Base-by-base conservation (phyloP, 2,113 vertebrate species). In the Stomatorhinus ivindoensis region DNA sequence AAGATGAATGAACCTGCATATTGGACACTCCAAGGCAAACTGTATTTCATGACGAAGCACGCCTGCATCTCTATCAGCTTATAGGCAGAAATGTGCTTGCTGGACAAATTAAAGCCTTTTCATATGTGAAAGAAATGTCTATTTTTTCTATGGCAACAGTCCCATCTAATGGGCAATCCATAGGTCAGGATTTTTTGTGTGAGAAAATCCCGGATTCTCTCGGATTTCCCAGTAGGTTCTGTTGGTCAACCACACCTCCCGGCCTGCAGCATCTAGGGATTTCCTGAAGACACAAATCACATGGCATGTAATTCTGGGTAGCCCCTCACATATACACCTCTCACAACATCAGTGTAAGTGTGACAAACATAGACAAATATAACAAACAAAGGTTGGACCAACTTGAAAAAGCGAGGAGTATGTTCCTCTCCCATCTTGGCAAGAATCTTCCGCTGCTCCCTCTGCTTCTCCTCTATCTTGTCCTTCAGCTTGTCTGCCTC, bases 341-440 rank as follows among this genome's bases (percentile, higher is more conserved):
- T 55, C n/a, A 76, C 35, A 13, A 44, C 27, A 46, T 13, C 15
- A 15, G 2, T 73, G 17, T 31, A 51, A 51, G 35, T 39, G 55
- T 48, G 46, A 87, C 5, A 42, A 44, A 39, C 51, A 51, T 42
- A 1, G 35, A 51, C 27, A 51, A 21, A 55, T 55, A 19, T 31
- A 87, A 11, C 50, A 35, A 53, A 24, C 21, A 50, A 39, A 87
- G 27, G n/a, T 17, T 53, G 8, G 46, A 80, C 85, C 87, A 21
- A 97, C 97, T 96, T 95, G 94, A 97, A 97, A 93, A 97, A 97
- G 19, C 96, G 96, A 0, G 97, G 95, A 86, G 96, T 95, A 92
- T 97, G 96, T 2, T 91, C 84, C 48, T 97, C 96, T 89, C 96
- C 96, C 92, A 93, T 96, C 89, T 96, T 96, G 73, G 96, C 95